These are phyloP conservation scores for Alexandromys oeconomus DNA, from an alignment of 2,797 vertebrate genomes.

Conservation along the genomic window DNA sequence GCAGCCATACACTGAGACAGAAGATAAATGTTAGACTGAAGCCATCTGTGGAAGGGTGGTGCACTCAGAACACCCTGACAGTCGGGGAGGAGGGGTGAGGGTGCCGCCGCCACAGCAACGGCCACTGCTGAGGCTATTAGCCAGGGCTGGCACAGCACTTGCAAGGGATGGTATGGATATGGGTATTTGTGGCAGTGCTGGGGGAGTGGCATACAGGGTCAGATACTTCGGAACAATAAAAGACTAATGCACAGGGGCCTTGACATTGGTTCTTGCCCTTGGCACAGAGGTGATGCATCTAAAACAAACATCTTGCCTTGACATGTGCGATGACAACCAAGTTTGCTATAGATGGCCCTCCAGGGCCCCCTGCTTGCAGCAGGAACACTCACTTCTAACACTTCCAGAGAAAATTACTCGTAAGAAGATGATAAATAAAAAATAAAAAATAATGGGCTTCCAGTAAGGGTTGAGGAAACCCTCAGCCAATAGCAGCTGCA, in stretches of 20 bases:
- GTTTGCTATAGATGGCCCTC: not conserved
- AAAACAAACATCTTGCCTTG: not conserved
- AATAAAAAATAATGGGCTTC: constrained; percentile 56
- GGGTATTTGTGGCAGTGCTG: not conserved
- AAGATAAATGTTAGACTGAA: constrained; percentile 48
- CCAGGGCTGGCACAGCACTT: not conserved
- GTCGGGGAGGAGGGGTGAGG: not conserved
- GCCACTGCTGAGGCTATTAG: not conserved
- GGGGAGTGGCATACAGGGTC: not conserved
- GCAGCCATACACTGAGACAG: not conserved
- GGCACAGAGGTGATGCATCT: not conserved
- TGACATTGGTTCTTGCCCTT: fast-evolving
- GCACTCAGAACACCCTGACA: not conserved
- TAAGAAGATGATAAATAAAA: constrained; percentile 75
- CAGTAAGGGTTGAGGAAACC: constrained; percentile 78
- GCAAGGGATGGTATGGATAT: fast-evolving
- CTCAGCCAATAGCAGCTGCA: constrained; percentile 82
- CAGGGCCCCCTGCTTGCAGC: not conserved
- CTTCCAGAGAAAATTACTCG: constrained; percentile 57
- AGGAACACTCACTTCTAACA: not conserved
- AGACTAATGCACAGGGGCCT: fast-evolving
- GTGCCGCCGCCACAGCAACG: not conserved
- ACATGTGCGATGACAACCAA: not conserved
- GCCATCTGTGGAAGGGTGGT: constrained; percentile 43
- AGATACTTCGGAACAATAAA: not conserved